phyloP scores from a whole-genome alignment of 2,888 invertebrate species.

The Campopleginae sp. region DNA sequence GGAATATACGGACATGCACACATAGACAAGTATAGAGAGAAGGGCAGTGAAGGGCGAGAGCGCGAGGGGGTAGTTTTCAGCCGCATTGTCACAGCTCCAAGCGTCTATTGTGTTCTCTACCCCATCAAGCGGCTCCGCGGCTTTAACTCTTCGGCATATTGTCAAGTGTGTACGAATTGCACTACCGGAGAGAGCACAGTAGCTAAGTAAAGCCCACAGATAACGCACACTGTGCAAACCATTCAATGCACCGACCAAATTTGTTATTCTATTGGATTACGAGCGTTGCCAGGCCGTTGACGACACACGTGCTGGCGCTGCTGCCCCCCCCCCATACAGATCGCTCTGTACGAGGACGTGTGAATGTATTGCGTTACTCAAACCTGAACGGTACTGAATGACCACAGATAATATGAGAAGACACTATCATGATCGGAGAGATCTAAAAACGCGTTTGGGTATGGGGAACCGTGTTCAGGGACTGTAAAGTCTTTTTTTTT shows the following conservation, averaged over 20 bases:
- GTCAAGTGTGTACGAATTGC: conserved; percentile 77
- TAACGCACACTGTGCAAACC: conserved; percentile 61
- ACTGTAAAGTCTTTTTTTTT: conserved; percentile 7
- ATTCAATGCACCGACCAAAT: conserved; percentile 76
- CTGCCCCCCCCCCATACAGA: not conserved
- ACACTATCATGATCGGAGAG: conserved; percentile 13
- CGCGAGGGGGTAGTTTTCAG: conserved; percentile 71
- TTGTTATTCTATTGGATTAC: conserved; percentile 82
- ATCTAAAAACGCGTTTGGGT: conserved; percentile 17
- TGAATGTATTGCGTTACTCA: not conserved
- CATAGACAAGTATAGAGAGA: conserved; percentile 5
- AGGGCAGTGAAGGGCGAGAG: conserved; percentile 62
- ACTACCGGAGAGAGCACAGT: conserved; percentile 2
- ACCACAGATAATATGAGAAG: conserved; percentile 38
- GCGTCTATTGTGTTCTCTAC: conserved; percentile 60
- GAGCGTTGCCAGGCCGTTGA: conserved; percentile 37
- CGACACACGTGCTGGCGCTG: conserved; percentile 50
- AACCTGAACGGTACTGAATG: conserved; percentile 32
- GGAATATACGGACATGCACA: conserved; percentile 60
- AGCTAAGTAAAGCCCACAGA: conserved; percentile 35
- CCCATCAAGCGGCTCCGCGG: not conserved
- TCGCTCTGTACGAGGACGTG: not conserved
- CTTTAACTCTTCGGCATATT: conserved; percentile 74
- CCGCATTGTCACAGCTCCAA: conserved; percentile 73
- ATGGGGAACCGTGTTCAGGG: not conserved